Evolutionary conservation across 2,113 vertebrate species (phyloP), one percentile per base, ranked within the genome.

Genomic region (Albula glossodonta): DNA sequence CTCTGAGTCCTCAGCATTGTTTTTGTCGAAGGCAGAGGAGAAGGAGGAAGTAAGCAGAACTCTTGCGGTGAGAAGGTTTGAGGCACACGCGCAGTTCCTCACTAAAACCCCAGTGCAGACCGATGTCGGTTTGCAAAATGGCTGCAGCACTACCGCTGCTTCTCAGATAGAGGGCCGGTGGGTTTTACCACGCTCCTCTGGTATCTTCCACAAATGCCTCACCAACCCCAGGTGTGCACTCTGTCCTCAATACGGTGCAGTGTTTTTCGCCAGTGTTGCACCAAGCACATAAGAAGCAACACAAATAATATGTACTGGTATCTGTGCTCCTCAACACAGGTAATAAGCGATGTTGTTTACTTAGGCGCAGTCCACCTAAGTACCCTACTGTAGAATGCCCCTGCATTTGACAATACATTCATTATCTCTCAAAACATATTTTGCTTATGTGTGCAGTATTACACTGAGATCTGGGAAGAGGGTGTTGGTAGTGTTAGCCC

Each of bases 61-160:
- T 41, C 57, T 49, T 80, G 49, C 88, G 86, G 87, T 86, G 86
- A 86, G 80, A 52, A 49, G 56, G 70, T 83, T 79, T 51, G 53
- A 5, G 5, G 25, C 48, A 10, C 52, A 49, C 85, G 51, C 53
- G 48, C 52, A 22, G 57, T 89, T 92, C 88, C 85, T 90, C 89
- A 82, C 83, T 87, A 87, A 92, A 93, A 92, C 90, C 90, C 89
- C 88, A 87, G 70, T 12, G 1, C 87, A 93, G 91, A 93, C 91
- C 92, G 10, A 91, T 86, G 2, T 91, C 88, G 93, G 90, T 93
- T 90, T 91, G 89, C 91, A 92, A 92, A 90, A 92, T 93, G 93
- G 93, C 89, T 48, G 48, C 83, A 52, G 86, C 87, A 79, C 87
- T 56, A 87, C 92, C 91, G 88, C 92, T 91, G 90, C 84, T 88